Base-by-base conservation (phyloP, 1,140 invertebrate species). In the Brachionus calyciflorus region DNA sequence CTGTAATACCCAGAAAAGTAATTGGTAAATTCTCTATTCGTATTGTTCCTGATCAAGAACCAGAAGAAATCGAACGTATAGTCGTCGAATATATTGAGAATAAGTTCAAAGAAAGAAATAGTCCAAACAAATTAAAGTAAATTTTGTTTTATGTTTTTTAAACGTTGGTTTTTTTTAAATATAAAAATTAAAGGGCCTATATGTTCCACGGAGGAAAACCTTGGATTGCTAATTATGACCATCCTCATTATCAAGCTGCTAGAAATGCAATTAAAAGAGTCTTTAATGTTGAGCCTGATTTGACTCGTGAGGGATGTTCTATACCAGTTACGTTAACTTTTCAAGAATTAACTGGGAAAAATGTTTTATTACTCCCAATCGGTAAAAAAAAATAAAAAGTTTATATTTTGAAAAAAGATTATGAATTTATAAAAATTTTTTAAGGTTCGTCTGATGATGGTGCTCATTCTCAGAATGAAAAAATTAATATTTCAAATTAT, bases 381-480 rank as follows among this genome's bases (percentile, higher is more conserved):
- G 96, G 96, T 57, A 89, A 48, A 41, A 44, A 24, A 44, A 19
- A 19, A 14, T 26, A 10, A 17, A 9, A 26, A 21, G n/a, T n/a
- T 41, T 24, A 40, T 28, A 24, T 68, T 28, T 44, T 14, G n/a
- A n/a, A n/a, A n/a, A n/a, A n/a, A n/a, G n/a, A n/a, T n/a, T n/a
- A n/a, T 51, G 17, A 19, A 19, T 5, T 3, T 19, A 4, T 26
- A 51, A 19, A 4, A 60, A 17, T 49, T 24, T 46, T 65, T 65
- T 14, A 69, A 70, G 70, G 70, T 30, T 73, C 80, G 17, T 90
- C 90, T 76, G 95, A 98, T 85, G 96, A 98, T 87, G 95, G 95
- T 78, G 94, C 95, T 77, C 96, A 99, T 87, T 96, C 94, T 0
- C 96, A 98, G 85, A 98, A 98, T 87, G 96, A 98, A 85, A 98